phyloP scores from a whole-genome alignment of 2,888 invertebrate genomes.

The Scrobipalpa costella region DNA sequence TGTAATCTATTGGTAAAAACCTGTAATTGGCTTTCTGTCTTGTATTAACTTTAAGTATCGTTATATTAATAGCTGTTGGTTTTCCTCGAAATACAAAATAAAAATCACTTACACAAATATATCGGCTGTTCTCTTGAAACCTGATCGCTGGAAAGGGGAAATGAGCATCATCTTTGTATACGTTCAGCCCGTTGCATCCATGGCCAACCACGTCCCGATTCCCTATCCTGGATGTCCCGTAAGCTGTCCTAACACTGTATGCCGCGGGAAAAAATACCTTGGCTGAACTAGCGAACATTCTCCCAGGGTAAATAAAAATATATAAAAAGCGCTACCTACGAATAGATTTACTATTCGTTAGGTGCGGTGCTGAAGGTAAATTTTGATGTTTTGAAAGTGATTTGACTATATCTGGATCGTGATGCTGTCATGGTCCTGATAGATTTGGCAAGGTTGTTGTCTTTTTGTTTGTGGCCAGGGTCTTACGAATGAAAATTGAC shows the following conservation, averaged over 20 bases:
- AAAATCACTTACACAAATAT: conserved; percentile 74
- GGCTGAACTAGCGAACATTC: background rate
- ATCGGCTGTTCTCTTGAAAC: conserved; percentile 82
- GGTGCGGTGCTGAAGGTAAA: no score
- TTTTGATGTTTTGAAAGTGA: no score
- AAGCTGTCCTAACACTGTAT: conserved; percentile 9
- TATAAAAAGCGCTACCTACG: background rate
- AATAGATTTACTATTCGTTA: background rate
- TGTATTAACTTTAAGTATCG: no score
- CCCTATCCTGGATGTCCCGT: conserved; percentile 63
- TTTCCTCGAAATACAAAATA: no score
- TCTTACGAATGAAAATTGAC: no score
- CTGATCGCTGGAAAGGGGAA: conserved; percentile 84
- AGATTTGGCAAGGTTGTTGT: no score
- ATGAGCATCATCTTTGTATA: conserved; percentile 80
- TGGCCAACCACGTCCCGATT: conserved; percentile 84
- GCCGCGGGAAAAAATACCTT: background rate
- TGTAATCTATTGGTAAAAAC: no score
- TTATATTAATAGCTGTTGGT: no score
- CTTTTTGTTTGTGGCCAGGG: no score
- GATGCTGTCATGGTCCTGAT: no score
- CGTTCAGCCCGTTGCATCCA: conserved; percentile 81
- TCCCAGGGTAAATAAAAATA: background rate
- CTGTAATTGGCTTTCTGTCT: no score
- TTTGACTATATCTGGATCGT: no score